A percentile compares a stretch with the other conserved stretches of the same genome.
phyloP scores from a whole-genome alignment of 2,888 invertebrate genomes.

The Megalurothrips usitatus region DNA sequence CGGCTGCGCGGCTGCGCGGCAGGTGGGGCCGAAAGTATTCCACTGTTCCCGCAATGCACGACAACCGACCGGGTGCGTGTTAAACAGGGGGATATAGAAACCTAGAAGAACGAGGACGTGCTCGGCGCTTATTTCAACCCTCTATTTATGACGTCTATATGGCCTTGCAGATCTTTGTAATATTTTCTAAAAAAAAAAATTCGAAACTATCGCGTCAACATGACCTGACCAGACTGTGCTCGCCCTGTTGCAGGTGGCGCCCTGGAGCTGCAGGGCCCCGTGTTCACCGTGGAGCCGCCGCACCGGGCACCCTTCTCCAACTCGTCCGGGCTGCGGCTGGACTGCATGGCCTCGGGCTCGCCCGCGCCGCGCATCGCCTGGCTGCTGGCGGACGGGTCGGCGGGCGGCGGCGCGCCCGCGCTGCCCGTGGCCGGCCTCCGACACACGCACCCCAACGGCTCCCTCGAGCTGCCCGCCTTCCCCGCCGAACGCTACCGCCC shows the following conservation, averaged over 20 bases:
- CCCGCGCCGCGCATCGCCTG: slow-evolving; percentile 61
- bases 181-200: too few species aligned
- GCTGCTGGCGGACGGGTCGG: slow-evolving; percentile 37
- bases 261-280: slow-evolving; percentile 65
- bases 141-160: too few species aligned
- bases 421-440: slow-evolving; percentile 62
- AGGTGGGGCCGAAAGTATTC: too few species aligned
- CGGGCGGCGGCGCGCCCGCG: slow-evolving; percentile 63
- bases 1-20: slow-evolving; percentile 29
- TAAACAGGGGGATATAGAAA: too few species aligned
- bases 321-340: slow-evolving; percentile 65
- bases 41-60: too few species aligned
- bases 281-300: slow-evolving; percentile 64
- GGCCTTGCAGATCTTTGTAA: too few species aligned
- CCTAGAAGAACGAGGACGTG: too few species aligned
- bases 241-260: slow-evolving; percentile 50
- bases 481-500: slow-evolving; percentile 72
- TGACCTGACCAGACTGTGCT: too few species aligned
- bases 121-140: too few species aligned
- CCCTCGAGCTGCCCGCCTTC: slow-evolving; percentile 81
- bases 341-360: slow-evolving; percentile 63
- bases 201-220: too few species aligned
- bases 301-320: slow-evolving; percentile 74
- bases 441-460: slow-evolving; percentile 73
- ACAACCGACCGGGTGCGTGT: too few species aligned